Base-by-base conservation (phyloP, 2,797 vertebrate genomes). In the Coranthus polyacanthus region DNA sequence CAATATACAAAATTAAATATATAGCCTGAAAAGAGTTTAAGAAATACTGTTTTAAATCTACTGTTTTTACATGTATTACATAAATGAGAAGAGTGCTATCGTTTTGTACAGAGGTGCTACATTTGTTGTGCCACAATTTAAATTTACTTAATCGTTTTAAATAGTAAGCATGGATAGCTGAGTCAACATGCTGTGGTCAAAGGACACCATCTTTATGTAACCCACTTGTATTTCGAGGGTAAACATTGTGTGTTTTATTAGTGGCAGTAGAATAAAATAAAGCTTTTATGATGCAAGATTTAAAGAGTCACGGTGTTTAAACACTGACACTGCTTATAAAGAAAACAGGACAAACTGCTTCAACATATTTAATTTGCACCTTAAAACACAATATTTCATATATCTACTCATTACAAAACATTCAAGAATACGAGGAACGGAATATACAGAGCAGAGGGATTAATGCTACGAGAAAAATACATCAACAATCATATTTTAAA, bases 341-440 rank as follows among this genome's bases (percentile, higher is more conserved):
- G 46, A 15, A 49, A 32, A 71, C 44, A 17, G 1, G 12, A 61
- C 6, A 9, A 62, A 78, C 46, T 88, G 87, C 81, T 89, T 89
- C 42, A 87, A 54, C 22, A 82, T 68, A 77, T 88, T 91, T 92
- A 83, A 84, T 89, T 72, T 66, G 50, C 46, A 75, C 63, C 26
- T 43, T 62, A 83, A 87, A 44, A 90, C 70, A 82, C 49, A 41
- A 76, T 67, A 68, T 78, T 34, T 34, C 59, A 1, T 55, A 26
- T 53, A 76, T 57, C 45, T 73, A 71, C 71, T 55, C 47, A 71
- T 69, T 53, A 93, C 82, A 93, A 93, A 93, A 92, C 82, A 82
- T 67, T 75, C 55, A 87, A 82, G 62, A 72, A 72, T 65, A 78
- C 62, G 34, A 56, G 72, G 51, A 51, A 80, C 36, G 50, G 76